Evolutionary conservation across 1,140 invertebrate species (phyloP).

Genomic region (Drosophila kepulauana): DNA sequence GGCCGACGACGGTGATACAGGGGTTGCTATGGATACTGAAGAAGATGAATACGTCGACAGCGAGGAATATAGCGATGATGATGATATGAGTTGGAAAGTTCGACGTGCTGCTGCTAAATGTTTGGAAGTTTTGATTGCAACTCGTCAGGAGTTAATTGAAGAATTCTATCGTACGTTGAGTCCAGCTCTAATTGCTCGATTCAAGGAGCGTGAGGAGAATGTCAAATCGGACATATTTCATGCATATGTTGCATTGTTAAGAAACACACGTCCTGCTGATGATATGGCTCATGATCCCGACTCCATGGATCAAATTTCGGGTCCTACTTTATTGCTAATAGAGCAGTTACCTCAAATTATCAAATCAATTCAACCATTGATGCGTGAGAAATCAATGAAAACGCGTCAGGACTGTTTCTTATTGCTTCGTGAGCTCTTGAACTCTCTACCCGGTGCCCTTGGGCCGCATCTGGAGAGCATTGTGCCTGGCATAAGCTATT

Average conservation of each 20-base stretch:
- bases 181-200: constrained; percentile 95
- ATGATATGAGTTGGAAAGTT: constrained; percentile 99
- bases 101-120: constrained; percentile 98
- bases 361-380: constrained; percentile 94
- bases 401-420: constrained; percentile 96
- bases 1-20: constrained; percentile 88
- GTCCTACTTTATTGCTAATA: constrained; percentile 89
- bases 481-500: constrained; percentile 96
- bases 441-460: constrained; percentile 95
- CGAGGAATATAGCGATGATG: constrained; percentile 98
- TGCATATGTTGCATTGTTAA: constrained; percentile 96
- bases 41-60: constrained; percentile 91
- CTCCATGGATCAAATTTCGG: constrained; percentile 90
- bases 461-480: constrained; percentile 93
- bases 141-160: constrained; percentile 94
- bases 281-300: constrained; percentile 89
- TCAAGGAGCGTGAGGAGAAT: constrained; percentile 99
- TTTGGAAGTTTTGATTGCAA: constrained; percentile 96
- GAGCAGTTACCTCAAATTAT: constrained; percentile 90
- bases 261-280: constrained; percentile 92
- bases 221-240: constrained; percentile 99
- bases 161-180: constrained; percentile 96
- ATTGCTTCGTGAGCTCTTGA: constrained; percentile 95
- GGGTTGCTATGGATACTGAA: constrained; percentile 88
- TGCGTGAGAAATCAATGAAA: constrained; percentile 97